Evolutionary conservation across 2,888 invertebrate species (phyloP).

Genomic region (Xanthorhoe designata): DNA sequence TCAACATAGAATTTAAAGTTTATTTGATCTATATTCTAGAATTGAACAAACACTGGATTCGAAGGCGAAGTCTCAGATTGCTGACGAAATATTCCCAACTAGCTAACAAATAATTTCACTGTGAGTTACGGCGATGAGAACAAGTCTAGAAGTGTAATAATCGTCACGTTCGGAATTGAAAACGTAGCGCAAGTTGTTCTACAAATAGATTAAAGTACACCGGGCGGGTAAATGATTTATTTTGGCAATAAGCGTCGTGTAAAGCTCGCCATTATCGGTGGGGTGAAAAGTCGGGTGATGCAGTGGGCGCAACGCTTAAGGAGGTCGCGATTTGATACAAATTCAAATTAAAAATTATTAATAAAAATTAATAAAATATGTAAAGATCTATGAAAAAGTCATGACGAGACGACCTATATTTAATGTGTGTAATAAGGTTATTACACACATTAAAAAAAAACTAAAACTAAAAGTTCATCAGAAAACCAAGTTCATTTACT

Average conservation of each 20-base stretch:
- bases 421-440: no score
- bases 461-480: no score
- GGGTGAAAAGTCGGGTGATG: conserved; percentile 36
- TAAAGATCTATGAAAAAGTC: no score
- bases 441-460: no score
- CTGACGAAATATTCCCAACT: conserved; percentile 1
- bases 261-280: conserved; percentile 70
- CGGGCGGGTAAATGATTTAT: conserved; percentile 72
- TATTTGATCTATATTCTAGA: neutral
- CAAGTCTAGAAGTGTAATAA: conserved; percentile 26
- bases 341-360: no score
- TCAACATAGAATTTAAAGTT: no score
- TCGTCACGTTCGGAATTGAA: conserved; percentile 38
- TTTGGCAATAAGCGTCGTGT: conserved; percentile 80
- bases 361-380: no score
- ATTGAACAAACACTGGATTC: no score
- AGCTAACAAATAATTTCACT: conserved; percentile 14
- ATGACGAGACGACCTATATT: no score
- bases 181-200: conserved; percentile 42
- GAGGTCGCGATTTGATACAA: conserved; percentile 23
- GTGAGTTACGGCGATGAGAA: conserved; percentile 30
- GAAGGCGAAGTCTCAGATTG: neutral
- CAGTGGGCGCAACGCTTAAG: conserved; percentile 40
- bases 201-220: conserved; percentile 63
- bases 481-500: no score